Conservation (phyloP, 2,113 vertebrate genomes). For the Deroptyus accipitrinus region DNA sequence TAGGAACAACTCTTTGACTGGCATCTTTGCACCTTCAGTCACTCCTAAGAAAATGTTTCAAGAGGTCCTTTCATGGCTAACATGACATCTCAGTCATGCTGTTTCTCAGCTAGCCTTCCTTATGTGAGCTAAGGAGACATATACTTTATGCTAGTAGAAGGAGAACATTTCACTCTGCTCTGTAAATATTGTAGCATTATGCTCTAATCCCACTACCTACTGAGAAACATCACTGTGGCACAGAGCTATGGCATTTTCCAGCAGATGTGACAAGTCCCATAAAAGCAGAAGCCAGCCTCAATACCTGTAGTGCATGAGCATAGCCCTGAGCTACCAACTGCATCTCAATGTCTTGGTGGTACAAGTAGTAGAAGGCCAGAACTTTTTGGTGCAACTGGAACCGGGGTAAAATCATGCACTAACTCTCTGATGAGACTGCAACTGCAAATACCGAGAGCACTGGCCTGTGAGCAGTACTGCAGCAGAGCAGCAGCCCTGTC, state of each 20-base stretch:
- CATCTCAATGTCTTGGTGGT: background rate
- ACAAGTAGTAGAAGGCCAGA: background rate
- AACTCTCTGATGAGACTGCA: background rate
- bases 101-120: background rate
- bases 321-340: background rate
- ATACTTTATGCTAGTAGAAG: background rate
- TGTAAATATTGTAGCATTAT: background rate
- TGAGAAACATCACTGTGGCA: background rate
- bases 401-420: background rate
- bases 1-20: background rate
- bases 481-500: background rate
- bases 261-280: background rate
- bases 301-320: fast-evolving
- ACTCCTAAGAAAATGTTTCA: background rate
- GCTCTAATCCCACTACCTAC: background rate
- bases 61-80: background rate
- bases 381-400: fast-evolving
- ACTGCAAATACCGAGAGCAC: background rate
- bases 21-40: background rate
- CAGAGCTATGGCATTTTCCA: background rate
- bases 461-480: background rate
- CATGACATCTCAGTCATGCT: background rate
- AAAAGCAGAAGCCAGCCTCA: background rate
- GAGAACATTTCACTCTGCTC: background rate
- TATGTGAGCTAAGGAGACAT: background rate